Base-by-base conservation (phyloP, 2,113 vertebrate species). In the Pomatorhinus ruficollis region DNA sequence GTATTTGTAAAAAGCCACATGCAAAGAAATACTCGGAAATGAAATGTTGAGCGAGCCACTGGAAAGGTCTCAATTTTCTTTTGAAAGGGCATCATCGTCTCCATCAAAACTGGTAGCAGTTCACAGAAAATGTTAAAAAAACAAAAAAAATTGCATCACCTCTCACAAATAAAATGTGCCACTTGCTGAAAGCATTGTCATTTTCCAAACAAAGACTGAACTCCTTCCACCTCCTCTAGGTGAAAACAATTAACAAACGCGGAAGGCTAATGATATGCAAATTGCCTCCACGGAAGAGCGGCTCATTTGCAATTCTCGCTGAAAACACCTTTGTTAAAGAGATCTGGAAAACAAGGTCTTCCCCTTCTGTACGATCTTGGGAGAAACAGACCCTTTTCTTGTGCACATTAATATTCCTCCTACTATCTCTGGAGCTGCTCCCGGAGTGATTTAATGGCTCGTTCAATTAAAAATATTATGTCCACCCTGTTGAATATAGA, bases 221-320 rank as follows among this genome's bases (percentile, higher is more conserved):
- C 90, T 88, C 42, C 75, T 96, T 94, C 95, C 81, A 87, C 93
- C 95, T 97, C 90, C 88, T 96, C 88, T 82, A 87, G 90, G 83
- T 95, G 94, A 96, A 97, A 96, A 94, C 76, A 93, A 97, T 97
- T 96, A 97, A 87, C 80, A 90, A 95, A 94, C 79, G 53, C 54
- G 63, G 71, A 93, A 97, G 57, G 91, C 75, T 97, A 97, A 97
- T 97, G 83, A 83, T 74, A 97, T 97, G 97, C 86, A 97, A 97
- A 97, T 97, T 97, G 90, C 87, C 39, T 96, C 57, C 37, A 9
- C 54, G 79, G 72, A 95, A 96, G 61, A 90, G 90, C 39, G 15
- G 75, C 82, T 97, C 72, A 96, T 97, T 97, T 96, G 94, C 94
- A 96, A 95, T 90, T 96, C 93, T 96, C 89, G 90, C 64, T 83